phyloP scores from a whole-genome alignment of 2,113 vertebrate species.

The Astur gentilis region DNA sequence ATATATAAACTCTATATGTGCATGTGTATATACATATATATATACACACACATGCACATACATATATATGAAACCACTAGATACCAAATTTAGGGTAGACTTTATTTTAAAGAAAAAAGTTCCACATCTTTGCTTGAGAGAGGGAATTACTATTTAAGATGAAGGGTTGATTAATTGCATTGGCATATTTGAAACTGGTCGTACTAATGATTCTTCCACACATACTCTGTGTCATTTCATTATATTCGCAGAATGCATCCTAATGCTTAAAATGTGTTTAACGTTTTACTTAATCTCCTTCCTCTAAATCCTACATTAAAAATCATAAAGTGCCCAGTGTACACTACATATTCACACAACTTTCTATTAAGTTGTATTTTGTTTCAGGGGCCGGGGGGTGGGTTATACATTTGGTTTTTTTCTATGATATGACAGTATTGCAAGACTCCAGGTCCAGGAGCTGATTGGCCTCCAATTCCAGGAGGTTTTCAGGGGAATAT shows the following conservation, averaged over 20 bases:
- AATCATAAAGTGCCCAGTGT: neutral
- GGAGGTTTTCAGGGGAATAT: neutral
- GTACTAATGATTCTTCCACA: neutral
- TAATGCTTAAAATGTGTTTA: neutral
- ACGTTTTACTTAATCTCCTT: neutral
- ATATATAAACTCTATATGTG: neutral
- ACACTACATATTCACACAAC: neutral
- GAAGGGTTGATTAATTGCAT: neutral
- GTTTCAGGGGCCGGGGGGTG: neutral
- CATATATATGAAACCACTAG: neutral
- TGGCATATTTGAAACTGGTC: neutral
- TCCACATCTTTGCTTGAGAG: neutral
- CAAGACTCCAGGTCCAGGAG: neutral
- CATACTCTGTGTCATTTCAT: accelerated
- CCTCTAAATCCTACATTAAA: neutral
- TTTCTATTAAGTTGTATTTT: neutral
- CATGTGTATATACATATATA: too few relatives aligned
- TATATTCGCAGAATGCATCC: neutral
- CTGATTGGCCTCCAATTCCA: neutral
- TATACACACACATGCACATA: accelerated
- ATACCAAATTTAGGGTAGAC: neutral
- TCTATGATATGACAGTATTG: neutral
- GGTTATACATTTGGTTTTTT: neutral
- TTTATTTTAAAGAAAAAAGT: neutral
- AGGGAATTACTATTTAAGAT: neutral